Percentiles rank a stretch among this genome's conserved stretches.
These are phyloP conservation scores for Cephalopachus bancanus DNA, from an alignment of 2,797 vertebrate species.

Conservation along the genomic window DNA sequence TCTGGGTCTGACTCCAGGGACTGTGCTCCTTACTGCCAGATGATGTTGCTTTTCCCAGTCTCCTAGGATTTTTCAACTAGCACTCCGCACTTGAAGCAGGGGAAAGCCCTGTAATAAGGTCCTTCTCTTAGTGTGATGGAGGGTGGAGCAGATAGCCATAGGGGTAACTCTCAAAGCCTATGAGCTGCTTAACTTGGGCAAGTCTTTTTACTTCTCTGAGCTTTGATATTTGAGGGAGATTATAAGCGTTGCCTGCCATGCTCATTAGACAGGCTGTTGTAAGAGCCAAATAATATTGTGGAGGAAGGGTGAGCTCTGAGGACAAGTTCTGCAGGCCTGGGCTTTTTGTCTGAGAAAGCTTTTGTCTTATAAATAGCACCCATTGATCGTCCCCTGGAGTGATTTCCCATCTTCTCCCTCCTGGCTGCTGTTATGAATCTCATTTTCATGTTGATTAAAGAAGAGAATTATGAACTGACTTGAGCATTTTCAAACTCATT, in stretches of 20 bases:
- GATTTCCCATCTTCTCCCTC: constrained; percentile 70
- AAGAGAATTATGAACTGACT: constrained; percentile 48
- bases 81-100: not conserved
- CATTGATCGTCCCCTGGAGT: constrained; percentile 65
- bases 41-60: not conserved
- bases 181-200: not conserved
- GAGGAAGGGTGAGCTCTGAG: not conserved
- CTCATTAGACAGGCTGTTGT: not conserved
- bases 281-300: not conserved
- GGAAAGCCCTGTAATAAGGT: not conserved
- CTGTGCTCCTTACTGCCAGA: not conserved
- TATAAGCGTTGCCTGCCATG: not conserved
- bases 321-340: not conserved
- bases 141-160: not conserved
- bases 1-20: constrained; percentile 22
- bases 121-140: not conserved
- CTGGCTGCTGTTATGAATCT: constrained; percentile 70
- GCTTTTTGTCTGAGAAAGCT: constrained; percentile 62
- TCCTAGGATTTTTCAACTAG: constrained; percentile 23
- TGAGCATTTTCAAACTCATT: constrained; percentile 67
- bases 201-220: constrained; percentile 41
- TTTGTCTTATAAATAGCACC: constrained; percentile 77
- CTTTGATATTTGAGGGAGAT: not conserved
- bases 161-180: not conserved
- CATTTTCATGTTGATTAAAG: constrained; percentile 76